These are phyloP conservation scores for Nysson spinosus DNA, from an alignment of 2,888 invertebrate species.

Conservation along the genomic window DNA sequence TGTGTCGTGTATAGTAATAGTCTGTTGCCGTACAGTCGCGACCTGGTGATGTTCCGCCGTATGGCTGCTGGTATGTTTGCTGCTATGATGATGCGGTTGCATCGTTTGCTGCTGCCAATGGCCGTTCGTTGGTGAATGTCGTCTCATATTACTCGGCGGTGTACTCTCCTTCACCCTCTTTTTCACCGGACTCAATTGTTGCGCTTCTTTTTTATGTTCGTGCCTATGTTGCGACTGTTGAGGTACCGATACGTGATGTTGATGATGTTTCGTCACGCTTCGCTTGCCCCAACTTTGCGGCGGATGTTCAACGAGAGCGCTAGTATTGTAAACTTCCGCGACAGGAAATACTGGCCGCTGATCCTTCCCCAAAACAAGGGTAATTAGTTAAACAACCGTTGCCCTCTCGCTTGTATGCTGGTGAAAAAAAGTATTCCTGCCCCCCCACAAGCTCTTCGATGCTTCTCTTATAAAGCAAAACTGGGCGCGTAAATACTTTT, in stretches of 20 bases:
- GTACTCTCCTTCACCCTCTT: constrained; percentile 98
- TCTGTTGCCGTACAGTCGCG: constrained; percentile 83
- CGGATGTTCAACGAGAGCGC: constrained; percentile 79
- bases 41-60: constrained; percentile 74
- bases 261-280: constrained; percentile 81
- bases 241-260: constrained; percentile 81
- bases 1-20: constrained; percentile 96
- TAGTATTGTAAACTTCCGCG: constrained; percentile 80
- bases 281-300: constrained; percentile 78
- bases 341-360: constrained; percentile 83
- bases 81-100: constrained; percentile 65
- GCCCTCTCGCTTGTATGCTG: too few species aligned
- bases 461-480: too few species aligned
- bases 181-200: constrained; percentile 96
- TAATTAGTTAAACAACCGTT: constrained; percentile 41
- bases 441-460: too few species aligned
- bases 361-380: constrained; percentile 77
- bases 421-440: too few species aligned
- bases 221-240: constrained; percentile 81
- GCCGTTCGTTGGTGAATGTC: constrained; percentile 75
- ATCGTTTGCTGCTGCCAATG: constrained; percentile 75
- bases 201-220: constrained; percentile 88
- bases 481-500: too few species aligned
- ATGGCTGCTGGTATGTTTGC: constrained; percentile 61
- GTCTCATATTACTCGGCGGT: constrained; percentile 82